Conservation (phyloP, 1,140 invertebrate species). For the Trinorchestia longiramus region DNA sequence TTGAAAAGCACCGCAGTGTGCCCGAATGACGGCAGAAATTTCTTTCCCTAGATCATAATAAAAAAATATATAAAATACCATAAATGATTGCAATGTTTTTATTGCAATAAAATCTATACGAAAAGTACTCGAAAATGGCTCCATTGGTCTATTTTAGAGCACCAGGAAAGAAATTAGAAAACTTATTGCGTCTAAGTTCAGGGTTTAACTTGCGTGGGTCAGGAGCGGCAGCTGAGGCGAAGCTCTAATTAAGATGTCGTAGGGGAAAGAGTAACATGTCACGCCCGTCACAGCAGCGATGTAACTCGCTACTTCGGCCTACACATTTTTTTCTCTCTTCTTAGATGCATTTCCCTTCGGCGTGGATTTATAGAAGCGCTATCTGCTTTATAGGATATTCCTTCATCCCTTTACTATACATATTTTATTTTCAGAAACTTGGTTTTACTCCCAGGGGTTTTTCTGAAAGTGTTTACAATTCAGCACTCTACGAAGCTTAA, state of each 20-base stretch:
- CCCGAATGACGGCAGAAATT: too few species aligned
- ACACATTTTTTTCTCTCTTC: background rate
- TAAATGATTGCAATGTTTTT: background rate
- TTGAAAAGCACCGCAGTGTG: too few species aligned
- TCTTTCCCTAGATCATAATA: too few species aligned
- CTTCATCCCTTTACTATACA: background rate
- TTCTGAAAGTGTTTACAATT: background rate
- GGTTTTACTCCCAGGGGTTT: background rate
- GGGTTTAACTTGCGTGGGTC: too few species aligned
- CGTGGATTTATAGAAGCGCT: background rate
- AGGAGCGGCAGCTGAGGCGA: background rate
- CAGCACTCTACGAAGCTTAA: background rate
- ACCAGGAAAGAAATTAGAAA: background rate
- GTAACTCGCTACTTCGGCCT: background rate
- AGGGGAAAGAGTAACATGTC: background rate
- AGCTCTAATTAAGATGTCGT: background rate
- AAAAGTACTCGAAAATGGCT: background rate
- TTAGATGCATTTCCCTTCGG: background rate
- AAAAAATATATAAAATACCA: background rate
- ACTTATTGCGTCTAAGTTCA: background rate
- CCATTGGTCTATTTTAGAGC: background rate
- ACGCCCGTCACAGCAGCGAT: background rate
- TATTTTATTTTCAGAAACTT: background rate
- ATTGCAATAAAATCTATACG: background rate
- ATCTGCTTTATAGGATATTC: background rate